A percentile compares a stretch with the other conserved stretches of the same genome.
These are phyloP conservation scores for Oscheius sp. DNA, from an alignment of 2,888 invertebrate genomes.

Conservation along the genomic window DNA sequence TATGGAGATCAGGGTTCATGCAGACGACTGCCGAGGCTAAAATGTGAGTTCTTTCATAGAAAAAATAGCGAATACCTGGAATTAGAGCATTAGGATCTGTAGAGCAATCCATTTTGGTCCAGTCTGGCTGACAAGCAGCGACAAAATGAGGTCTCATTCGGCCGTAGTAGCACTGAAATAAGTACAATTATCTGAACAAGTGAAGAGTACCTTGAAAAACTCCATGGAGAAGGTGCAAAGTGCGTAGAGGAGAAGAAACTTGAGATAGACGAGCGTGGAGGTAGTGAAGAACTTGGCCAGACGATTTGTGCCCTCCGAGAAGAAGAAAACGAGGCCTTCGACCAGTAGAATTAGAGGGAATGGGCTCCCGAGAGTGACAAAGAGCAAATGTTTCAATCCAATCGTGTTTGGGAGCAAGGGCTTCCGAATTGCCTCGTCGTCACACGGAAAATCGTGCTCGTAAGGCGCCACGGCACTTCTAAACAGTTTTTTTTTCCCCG, in stretches of 20 bases:
- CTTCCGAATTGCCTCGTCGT: constrained; percentile 89
- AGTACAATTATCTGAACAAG: constrained; percentile 84
- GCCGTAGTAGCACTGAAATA: constrained; percentile 79
- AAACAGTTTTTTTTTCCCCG: neutral
- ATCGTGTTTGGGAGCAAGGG: constrained; percentile 81
- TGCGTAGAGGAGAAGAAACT: constrained; percentile 63
- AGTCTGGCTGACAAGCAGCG: constrained; percentile 84
- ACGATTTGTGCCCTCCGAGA: constrained; percentile 46
- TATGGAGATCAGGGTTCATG: constrained; percentile 47
- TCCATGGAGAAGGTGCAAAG: constrained; percentile 58
- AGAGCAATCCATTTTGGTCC: constrained; percentile 59
- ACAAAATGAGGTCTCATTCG: constrained; percentile 93
- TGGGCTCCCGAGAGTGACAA: constrained; percentile 62
- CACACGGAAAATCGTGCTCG: constrained; percentile 88
- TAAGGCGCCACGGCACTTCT: constrained; percentile 58
- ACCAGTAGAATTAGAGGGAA: constrained; percentile 54
- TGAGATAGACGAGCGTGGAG: constrained; percentile 63
- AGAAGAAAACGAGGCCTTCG: constrained; percentile 55
- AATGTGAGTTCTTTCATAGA: constrained; percentile 2
- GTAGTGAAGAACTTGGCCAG: constrained; percentile 60
- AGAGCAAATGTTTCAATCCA: constrained; percentile 62
- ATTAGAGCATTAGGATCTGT: constrained; percentile 38
- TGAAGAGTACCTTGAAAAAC: constrained; percentile 50
- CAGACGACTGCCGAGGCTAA: constrained; percentile 54
- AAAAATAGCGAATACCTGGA: constrained; percentile 25